Conservation (phyloP, 2,888 invertebrate species). For the Nomada goodeniana region DNA sequence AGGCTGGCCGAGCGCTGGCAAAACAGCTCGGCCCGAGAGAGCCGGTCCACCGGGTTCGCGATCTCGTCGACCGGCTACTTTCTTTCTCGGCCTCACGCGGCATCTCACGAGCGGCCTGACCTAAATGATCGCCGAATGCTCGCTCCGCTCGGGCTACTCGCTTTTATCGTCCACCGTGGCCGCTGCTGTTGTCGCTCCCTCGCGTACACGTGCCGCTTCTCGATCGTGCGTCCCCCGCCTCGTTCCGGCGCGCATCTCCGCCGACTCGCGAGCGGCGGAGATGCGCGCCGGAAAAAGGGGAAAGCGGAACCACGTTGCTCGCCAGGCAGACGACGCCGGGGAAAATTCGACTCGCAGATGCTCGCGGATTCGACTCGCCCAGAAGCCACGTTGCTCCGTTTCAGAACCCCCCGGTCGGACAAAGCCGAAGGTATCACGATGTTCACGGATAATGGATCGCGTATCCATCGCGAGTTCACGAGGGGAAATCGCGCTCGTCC, state of each 20-base stretch:
- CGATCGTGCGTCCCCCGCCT: constrained; percentile 36
- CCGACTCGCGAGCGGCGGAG: too few relatives aligned
- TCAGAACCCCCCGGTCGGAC: too few relatives aligned
- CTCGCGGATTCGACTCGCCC: not conserved
- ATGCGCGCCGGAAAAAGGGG: not conserved
- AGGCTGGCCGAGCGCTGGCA: constrained; percentile 60
- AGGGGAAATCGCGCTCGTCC: not conserved
- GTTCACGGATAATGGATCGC: constrained; percentile 27
- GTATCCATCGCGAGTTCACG: not conserved
- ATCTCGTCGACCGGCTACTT: constrained; percentile 55
- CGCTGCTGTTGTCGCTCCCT: constrained; percentile 31
- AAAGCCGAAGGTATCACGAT: constrained; percentile 7
- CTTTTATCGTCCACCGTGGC: constrained; percentile 55
- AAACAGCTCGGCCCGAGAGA: constrained; percentile 65
- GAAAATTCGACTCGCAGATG: too few relatives aligned
- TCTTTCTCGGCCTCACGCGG: constrained; percentile 62
- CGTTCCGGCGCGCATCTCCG: too few relatives aligned
- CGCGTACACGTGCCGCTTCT: not conserved
- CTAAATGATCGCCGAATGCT: constrained; percentile 67
- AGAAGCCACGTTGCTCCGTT: too few relatives aligned
- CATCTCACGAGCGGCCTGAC: constrained; percentile 64
- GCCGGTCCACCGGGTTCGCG: constrained; percentile 67
- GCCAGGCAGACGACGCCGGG: too few relatives aligned
- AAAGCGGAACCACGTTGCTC: too few relatives aligned
- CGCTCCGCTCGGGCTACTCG: constrained; percentile 51